Evolutionary conservation across 2,797 vertebrate genomes (phyloP).

Genomic region (Sebastes umbrosus): DNA sequence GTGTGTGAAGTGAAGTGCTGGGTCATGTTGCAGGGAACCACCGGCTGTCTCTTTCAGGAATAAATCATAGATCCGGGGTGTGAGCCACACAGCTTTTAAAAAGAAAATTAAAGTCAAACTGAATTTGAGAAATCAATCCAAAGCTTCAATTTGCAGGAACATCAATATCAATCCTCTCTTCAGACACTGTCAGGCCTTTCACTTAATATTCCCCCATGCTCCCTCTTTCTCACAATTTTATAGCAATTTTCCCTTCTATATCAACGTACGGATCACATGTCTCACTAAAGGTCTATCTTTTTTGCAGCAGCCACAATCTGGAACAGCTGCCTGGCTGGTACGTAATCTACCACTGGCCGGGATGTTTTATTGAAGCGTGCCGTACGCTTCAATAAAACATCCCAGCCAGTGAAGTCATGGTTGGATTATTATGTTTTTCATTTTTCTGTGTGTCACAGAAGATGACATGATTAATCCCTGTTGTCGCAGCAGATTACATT

Average conservation of each 20-base stretch:
- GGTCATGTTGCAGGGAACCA: not conserved
- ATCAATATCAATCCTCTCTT: not conserved
- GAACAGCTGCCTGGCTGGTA: slow-evolving; percentile 5
- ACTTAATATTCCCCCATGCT: not conserved
- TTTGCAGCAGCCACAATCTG: not conserved
- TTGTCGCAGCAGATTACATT: slow-evolving; percentile 20
- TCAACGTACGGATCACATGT: not conserved
- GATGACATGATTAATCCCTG: not conserved
- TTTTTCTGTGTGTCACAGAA: slow-evolving; percentile 2
- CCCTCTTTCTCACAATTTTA: not conserved
- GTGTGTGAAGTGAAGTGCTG: not conserved
- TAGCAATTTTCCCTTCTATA: not conserved
- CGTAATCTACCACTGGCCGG: not conserved
- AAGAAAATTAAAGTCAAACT: not conserved
- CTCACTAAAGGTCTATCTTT: not conserved
- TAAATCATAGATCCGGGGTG: not conserved
- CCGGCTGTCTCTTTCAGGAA: not conserved
- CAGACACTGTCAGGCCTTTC: not conserved
- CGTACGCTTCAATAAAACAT: not conserved
- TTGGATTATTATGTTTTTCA: slow-evolving; percentile 32
- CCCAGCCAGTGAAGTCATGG: slow-evolving; percentile 6
- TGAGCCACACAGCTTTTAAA: not conserved
- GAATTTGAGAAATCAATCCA: not conserved
- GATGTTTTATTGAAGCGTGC: not conserved
- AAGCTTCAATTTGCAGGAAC: not conserved